These are phyloP conservation scores for Gryllus longicercus DNA, from an alignment of 2,888 invertebrate genomes.

Conservation along the genomic window DNA sequence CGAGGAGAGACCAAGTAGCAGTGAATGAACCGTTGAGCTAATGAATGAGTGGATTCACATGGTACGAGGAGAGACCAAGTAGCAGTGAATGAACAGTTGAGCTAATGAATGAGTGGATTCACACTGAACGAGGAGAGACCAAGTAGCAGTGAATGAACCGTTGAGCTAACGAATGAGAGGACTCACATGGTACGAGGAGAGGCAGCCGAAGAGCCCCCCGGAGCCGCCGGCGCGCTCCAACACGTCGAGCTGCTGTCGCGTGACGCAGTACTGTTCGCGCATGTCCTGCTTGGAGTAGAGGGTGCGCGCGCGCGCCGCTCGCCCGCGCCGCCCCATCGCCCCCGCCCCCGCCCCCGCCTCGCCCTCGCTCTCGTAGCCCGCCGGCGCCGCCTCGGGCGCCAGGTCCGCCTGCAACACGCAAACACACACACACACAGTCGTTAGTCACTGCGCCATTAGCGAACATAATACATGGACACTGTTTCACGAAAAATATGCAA, in stretches of 20 bases:
- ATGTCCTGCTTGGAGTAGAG: slow-evolving; percentile 86
- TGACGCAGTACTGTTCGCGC: slow-evolving; percentile 91
- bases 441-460: neutral
- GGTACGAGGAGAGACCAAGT: too few species aligned
- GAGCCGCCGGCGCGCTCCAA: slow-evolving; percentile 61
- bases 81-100: too few species aligned
- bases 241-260: slow-evolving; percentile 80
- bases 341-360: slow-evolving; percentile 80
- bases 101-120: too few species aligned
- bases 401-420: slow-evolving; percentile 59
- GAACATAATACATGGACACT: neutral
- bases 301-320: slow-evolving; percentile 46
- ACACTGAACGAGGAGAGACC: too few species aligned
- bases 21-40: too few species aligned
- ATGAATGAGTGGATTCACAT: too few species aligned
- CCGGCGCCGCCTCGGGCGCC: slow-evolving; percentile 62
- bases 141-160: too few species aligned
- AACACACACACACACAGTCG: neutral
- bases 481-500: too few species aligned
- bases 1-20: too few species aligned
- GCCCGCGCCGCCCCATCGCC: slow-evolving; percentile 56
- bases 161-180: too few species aligned
- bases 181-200: slow-evolving; percentile 55
- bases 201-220: slow-evolving; percentile 78
- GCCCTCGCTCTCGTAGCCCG: slow-evolving; percentile 72